Evolutionary conservation across 2,113 vertebrate genomes (phyloP).

Genomic region (Petaurus breviceps): DNA sequence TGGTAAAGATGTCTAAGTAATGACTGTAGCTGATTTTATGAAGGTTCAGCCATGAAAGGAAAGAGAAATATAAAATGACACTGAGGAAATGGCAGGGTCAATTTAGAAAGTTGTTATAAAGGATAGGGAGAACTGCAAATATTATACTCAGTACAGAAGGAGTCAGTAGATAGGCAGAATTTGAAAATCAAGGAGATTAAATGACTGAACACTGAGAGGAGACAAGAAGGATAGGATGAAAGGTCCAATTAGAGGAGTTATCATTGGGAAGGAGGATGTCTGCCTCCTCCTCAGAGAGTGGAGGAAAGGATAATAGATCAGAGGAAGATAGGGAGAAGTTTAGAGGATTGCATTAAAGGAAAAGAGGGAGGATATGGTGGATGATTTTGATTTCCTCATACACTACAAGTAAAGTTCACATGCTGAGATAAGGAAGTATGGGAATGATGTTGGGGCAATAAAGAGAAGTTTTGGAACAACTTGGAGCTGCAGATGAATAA

Average conservation of each 20-base stretch:
- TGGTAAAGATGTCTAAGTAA: background rate
- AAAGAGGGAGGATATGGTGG: background rate
- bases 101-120: background rate
- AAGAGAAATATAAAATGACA: background rate
- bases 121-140: background rate
- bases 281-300: background rate
- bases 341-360: background rate
- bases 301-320: background rate
- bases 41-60: background rate
- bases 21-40: background rate
- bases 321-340: background rate
- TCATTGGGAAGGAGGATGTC: background rate
- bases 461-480: background rate
- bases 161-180: background rate
- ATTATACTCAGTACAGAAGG: background rate
- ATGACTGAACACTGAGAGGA: background rate
- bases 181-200: background rate
- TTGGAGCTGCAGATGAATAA: too few species aligned
- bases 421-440: background rate
- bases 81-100: background rate
- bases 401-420: background rate
- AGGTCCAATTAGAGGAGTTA: background rate
- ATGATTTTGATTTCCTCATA: background rate
- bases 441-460: background rate
- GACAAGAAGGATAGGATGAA: background rate